A percentile compares a stretch with the other conserved stretches of the same genome.
Evolutionary conservation across 2,797 vertebrate species (phyloP).

Genomic region (Sternotherus odoratus): DNA sequence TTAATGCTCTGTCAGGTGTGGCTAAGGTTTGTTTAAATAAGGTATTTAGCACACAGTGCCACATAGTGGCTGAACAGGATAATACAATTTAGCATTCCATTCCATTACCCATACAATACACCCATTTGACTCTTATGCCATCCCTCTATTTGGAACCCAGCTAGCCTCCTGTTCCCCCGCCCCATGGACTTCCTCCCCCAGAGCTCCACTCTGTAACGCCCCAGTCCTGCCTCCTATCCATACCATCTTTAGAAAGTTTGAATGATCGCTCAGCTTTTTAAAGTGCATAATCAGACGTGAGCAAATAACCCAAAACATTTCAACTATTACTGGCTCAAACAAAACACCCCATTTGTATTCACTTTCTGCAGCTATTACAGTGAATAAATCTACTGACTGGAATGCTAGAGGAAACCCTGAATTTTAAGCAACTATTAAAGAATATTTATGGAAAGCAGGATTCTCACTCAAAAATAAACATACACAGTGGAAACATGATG

Average conservation of each 20-base stretch:
- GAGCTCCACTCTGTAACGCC: not conserved
- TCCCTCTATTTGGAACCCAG: not conserved
- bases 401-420: not conserved
- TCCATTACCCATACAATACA: accelerated
- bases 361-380: not conserved
- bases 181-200: not conserved
- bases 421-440: not conserved
- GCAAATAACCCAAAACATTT: not conserved
- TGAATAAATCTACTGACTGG: not conserved
- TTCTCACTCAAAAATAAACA: not conserved
- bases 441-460: not conserved
- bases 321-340: not conserved
- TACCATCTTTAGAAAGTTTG: not conserved
- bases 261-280: not conserved
- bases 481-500: not conserved
- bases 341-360: not conserved
- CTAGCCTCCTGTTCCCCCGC: not conserved
- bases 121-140: not conserved
- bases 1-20: not conserved
- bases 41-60: not conserved
- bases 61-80: not conserved
- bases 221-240: not conserved
- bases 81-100: not conserved
- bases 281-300: not conserved
- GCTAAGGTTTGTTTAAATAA: not conserved